Evolutionary conservation across 2,797 vertebrate species (phyloP), one percentile per base, ranked within the genome.

Genomic region (Falco berigora): DNA sequence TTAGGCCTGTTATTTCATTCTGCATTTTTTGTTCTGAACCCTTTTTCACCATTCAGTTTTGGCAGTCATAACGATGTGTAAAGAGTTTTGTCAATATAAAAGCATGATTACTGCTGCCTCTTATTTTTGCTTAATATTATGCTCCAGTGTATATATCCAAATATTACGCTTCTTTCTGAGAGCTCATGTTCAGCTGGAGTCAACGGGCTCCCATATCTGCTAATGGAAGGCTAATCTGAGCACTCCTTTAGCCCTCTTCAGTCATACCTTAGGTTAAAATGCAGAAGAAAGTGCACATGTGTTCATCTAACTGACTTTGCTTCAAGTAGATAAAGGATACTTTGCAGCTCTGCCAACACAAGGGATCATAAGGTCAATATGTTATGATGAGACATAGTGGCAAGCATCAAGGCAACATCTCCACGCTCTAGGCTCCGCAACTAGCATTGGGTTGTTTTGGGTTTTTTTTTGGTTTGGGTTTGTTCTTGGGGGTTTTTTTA

Each of bases 401-500:
- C 63, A 83, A 77, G 27, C 24, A 16, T 13, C 1, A 0, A 83
- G 66, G 27, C 38, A 22, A 44, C 2, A 3, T 28, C 38, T 83
- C 21, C 20, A 36, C 0, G 0, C 38, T 55, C n/a, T 42, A 59
- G 55, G 40, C n/a, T 85, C n/a, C 85, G 67, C 23, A 91, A 15
- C 12, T 44, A n/a, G 7, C 14, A 32, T 24, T 16, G 53, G 1
- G 1, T 17, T 17, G 1, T 17, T 17, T 44, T 4, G 36, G 5
- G 10, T 38, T 38, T 38, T 38, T 27, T 40, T n/a, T 36, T 47
- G 12, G 10, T 62, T 67, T 42, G 9, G 10, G 11, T 52, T 76
- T 42, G 14, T 17, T 12, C 4, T 19, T 10, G 1, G 6, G 6
- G 6, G n/a, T 21, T 56, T 64, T 38, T 30, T 0, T 72, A 59